Evolutionary conservation across 2,113 vertebrate genomes (phyloP), one percentile per base, ranked within the genome.

Genomic region (Pollachius pollachius): DNA sequence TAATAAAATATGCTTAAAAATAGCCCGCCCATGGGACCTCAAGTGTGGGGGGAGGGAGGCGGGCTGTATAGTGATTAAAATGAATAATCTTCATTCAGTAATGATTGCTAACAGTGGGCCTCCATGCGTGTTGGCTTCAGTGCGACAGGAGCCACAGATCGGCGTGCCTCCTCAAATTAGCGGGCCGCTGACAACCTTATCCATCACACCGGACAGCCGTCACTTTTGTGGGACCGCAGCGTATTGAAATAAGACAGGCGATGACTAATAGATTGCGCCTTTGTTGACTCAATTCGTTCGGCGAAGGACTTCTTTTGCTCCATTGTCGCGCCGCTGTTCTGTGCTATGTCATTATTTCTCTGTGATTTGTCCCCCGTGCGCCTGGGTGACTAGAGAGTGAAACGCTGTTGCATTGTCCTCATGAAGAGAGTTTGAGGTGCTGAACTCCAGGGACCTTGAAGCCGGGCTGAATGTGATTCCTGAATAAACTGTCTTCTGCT

Each of bases 1-100:
- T 84, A 86, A 86, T 80, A 89, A 86, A 84, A 89, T 84, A 80
- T 83, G 86, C 81, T 90, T 88, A 91, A 91, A 89, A 89, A 90
- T 89, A 91, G 87, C 78, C 86, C 78, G 80, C 84, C 84, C 78
- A 48, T 48, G 41, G 41, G 41, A 48, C 41, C 41, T 48, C 41
- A 48, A 48, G 41, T 48, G 12, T 48, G 41, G 8, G 41, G 41
- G 41, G 41, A 48, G 41, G 41, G 41, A 74, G 82, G 84, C 88
- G 87, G 63, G 74, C 85, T 77, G 79, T 76, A 60, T 76, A 86
- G 85, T 91, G 87, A 90, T 89, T 89, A 89, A 83, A 88, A 85
- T 76, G 85, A 88, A 84, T 85, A 90, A 88, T 83, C 89, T 89
- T 90, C 79, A 76, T 82, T 87, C 79, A 77, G 82, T 85, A 81